These are phyloP conservation scores for Dasyprocta punctata DNA, from an alignment of 2,113 vertebrate genomes.

Conservation along the genomic window DNA sequence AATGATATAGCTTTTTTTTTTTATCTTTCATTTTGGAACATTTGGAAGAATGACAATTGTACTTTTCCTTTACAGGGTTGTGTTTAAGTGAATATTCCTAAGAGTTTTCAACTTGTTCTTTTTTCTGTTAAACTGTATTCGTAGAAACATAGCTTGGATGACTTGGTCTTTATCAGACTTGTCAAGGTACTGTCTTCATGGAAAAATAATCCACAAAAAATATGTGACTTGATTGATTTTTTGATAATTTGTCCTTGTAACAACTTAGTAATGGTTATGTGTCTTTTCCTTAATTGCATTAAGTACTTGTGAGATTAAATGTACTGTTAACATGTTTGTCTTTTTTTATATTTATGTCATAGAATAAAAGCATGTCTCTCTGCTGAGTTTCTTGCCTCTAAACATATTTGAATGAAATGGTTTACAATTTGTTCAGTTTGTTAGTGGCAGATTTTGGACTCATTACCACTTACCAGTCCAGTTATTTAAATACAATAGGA, in stretches of 20 bases:
- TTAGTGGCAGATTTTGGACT: slow-evolving; percentile 7
- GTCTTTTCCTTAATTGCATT: slow-evolving; percentile 47
- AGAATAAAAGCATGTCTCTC: slow-evolving; percentile 70
- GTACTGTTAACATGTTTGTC: not conserved
- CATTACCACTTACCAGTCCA: not conserved
- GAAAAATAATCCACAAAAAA: slow-evolving; percentile 30
- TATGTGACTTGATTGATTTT: not conserved
- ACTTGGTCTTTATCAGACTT: slow-evolving; percentile 50
- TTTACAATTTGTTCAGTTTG: not conserved
- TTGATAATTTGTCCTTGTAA: slow-evolving; percentile 36
- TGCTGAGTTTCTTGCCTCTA: not conserved
- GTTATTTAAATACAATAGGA: not conserved
- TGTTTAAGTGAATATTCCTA: slow-evolving; percentile 13
- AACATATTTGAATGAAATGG: slow-evolving; percentile 6
- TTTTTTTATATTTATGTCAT: slow-evolving; percentile 33
- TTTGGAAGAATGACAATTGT: slow-evolving; percentile 19
- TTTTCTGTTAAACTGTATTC: slow-evolving; percentile 37
- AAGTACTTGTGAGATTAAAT: slow-evolving; percentile 43
- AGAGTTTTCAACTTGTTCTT: slow-evolving; percentile 43
- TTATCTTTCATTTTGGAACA: slow-evolving; percentile 38
- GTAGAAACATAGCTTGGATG: slow-evolving; percentile 51
- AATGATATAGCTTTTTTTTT: slow-evolving; percentile 50
- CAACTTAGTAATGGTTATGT: slow-evolving; percentile 41
- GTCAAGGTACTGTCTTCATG: slow-evolving; percentile 54
- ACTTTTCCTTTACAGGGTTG: slow-evolving; percentile 3